Evolutionary conservation across 2,113 vertebrate species (phyloP).

Genomic region (Eulacestoma nigropectus): DNA sequence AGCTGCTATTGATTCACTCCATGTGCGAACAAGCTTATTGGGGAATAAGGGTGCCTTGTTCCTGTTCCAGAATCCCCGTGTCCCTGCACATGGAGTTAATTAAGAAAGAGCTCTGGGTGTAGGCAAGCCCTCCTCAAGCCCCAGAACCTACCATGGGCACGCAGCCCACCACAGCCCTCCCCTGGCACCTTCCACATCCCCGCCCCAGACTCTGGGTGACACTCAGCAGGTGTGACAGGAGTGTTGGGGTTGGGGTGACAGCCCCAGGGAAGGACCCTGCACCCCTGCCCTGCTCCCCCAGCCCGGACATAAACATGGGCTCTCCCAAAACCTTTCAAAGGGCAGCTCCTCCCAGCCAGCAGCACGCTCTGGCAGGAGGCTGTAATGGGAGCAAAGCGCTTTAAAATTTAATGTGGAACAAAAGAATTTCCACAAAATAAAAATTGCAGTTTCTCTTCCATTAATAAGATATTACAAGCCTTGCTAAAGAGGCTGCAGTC

Average conservation of each 20-base stretch:
- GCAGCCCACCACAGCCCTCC: neutral
- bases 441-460: conserved; percentile 28
- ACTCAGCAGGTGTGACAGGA: neutral
- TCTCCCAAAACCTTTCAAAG: neutral
- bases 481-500: neutral
- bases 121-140: neutral
- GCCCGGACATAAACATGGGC: rapidly evolving
- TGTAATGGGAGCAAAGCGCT: neutral
- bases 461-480: conserved; percentile 34
- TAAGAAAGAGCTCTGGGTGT: neutral
- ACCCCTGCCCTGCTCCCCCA: neutral
- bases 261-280: neutral
- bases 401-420: conserved; percentile 55
- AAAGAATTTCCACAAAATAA: conserved; percentile 49
- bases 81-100: neutral
- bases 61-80: neutral
- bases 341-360: neutral
- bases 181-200: neutral
- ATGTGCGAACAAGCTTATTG: neutral
- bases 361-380: neutral
- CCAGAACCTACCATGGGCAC: neutral
- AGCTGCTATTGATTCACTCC: conserved; percentile 40
- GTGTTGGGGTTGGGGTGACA: neutral
- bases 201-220: rapidly evolving
- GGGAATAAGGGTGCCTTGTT: conserved; percentile 35